phyloP scores from a whole-genome alignment of 2,888 invertebrate genomes.

The Pardosa pseudoannulata region DNA sequence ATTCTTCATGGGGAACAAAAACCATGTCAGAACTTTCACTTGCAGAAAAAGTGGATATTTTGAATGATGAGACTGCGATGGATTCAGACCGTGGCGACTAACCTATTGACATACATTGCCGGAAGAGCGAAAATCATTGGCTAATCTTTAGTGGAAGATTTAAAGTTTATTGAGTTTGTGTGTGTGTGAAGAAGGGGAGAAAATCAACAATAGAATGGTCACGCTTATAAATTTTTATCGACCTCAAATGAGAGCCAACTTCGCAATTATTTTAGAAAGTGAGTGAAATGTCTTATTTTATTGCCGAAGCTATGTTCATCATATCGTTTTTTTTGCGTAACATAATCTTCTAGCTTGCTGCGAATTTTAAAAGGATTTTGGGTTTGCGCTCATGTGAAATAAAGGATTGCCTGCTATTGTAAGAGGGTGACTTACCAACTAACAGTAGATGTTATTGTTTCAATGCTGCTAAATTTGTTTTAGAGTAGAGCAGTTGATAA shows the following conservation, averaged over 20 bases:
- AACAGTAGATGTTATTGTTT: too few relatives aligned
- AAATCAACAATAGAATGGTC: conserved; percentile 61
- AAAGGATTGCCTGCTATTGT: background rate
- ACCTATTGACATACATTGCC: conserved; percentile 66
- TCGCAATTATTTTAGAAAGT: conserved; percentile 36
- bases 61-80: conserved; percentile 57
- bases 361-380: background rate
- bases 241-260: conserved; percentile 59
- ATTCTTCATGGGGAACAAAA: conserved; percentile 50
- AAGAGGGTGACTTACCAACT: background rate
- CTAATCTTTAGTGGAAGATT: conserved; percentile 56
- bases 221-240: conserved; percentile 71
- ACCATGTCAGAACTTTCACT: conserved; percentile 68
- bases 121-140: conserved; percentile 55
- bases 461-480: too few relatives aligned
- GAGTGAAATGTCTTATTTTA: conserved; percentile 38
- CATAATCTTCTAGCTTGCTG: background rate
- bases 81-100: conserved; percentile 68
- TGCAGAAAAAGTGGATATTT: conserved; percentile 59
- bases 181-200: too few relatives aligned
- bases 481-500: too few relatives aligned
- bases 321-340: conserved; percentile 1
- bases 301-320: conserved; percentile 30
- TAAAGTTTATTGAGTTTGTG: conserved; percentile 42
- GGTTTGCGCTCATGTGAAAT: background rate